These are phyloP conservation scores for Drosophila meridiana DNA, from an alignment of 2,888 invertebrate genomes.

Conservation along the genomic window DNA sequence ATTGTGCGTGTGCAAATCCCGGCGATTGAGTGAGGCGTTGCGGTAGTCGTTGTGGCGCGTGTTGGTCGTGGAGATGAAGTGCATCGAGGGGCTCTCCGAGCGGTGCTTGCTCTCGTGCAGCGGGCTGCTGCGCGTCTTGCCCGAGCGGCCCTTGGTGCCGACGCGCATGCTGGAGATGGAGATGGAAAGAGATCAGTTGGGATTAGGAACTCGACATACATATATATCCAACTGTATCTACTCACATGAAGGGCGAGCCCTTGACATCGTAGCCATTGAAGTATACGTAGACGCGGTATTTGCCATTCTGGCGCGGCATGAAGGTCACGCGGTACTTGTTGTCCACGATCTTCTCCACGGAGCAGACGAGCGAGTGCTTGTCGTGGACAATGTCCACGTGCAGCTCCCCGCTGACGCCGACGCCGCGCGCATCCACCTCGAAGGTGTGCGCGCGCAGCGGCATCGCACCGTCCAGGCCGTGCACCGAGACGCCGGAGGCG, in stretches of 20 bases:
- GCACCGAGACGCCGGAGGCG: slow-evolving; percentile 94
- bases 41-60: slow-evolving; percentile 84
- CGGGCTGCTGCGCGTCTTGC: slow-evolving; percentile 86
- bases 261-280: slow-evolving; percentile 95
- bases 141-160: slow-evolving; percentile 89
- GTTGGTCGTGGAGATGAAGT: slow-evolving; percentile 83
- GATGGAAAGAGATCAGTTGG: too few species aligned
- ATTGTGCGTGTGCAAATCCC: slow-evolving; percentile 74
- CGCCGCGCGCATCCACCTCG: slow-evolving; percentile 90
- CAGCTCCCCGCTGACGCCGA: slow-evolving; percentile 94
- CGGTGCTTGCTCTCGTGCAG: slow-evolving; percentile 86
- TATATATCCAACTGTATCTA: accelerated
- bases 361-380: slow-evolving; percentile 93
- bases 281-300: slow-evolving; percentile 94
- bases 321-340: slow-evolving; percentile 92
- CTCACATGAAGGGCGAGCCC: slow-evolving; percentile 92
- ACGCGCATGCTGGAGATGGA: slow-evolving; percentile 88
- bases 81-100: slow-evolving; percentile 85
- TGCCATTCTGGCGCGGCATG: slow-evolving; percentile 91
- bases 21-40: slow-evolving; percentile 74
- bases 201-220: background rate
- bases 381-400: slow-evolving; percentile 96
- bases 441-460: slow-evolving; percentile 95
- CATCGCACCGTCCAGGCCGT: slow-evolving; percentile 92
- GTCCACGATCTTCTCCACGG: slow-evolving; percentile 91